Evolutionary conservation across 2,888 invertebrate genomes (phyloP).

Genomic region (Bombylius discolor): DNA sequence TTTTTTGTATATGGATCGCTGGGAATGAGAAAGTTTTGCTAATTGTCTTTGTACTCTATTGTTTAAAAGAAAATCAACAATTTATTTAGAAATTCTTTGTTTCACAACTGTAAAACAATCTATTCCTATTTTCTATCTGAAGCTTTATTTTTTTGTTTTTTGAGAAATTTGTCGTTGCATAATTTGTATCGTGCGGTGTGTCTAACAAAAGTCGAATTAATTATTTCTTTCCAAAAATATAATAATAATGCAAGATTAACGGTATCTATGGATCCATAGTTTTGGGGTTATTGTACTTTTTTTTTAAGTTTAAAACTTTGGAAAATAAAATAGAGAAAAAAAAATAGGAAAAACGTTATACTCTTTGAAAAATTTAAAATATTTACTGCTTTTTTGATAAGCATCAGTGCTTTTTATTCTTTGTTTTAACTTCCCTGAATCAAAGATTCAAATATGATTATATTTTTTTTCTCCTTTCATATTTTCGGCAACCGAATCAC

Average conservation of each 20-base stretch:
- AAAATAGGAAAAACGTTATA: too few relatives aligned
- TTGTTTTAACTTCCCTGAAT: neutral
- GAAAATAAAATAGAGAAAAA: too few relatives aligned
- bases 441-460: neutral
- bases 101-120: too few relatives aligned
- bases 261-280: constrained; percentile 10
- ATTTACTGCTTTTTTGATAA: neutral
- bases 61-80: too few relatives aligned
- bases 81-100: too few relatives aligned
- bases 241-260: constrained; percentile 6
- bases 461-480: neutral
- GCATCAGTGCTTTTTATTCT: neutral
- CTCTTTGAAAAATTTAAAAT: too few relatives aligned
- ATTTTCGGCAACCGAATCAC: neutral
- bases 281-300: neutral
- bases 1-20: neutral
- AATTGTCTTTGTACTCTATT: neutral
- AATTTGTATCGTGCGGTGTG: neutral
- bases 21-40: neutral
- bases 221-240: too few relatives aligned
- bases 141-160: too few relatives aligned
- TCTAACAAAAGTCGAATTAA: too few relatives aligned
- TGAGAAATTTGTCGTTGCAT: neutral
- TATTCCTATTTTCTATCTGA: too few relatives aligned
- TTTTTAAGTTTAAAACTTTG: neutral